phyloP scores from a whole-genome alignment of 2,113 vertebrate species.

The Pelodiscus sinensis region DNA sequence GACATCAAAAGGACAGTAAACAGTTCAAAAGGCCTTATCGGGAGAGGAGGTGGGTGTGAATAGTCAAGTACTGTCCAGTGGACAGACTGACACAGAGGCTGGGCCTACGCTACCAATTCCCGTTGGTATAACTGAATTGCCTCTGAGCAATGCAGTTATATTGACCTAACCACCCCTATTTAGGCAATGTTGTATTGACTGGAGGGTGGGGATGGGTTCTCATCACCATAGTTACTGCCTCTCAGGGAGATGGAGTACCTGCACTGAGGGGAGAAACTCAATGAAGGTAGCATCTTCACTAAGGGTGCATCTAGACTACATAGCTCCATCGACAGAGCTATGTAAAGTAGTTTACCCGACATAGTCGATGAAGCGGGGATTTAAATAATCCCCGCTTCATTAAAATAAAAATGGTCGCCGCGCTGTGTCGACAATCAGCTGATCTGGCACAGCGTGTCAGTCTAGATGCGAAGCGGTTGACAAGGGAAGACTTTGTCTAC shows the following conservation, averaged over 20 bases:
- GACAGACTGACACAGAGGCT: background rate
- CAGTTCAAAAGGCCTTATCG: background rate
- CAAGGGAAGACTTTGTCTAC: too few relatives aligned
- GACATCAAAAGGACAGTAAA: background rate
- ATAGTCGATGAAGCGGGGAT: too few relatives aligned
- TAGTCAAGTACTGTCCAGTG: background rate
- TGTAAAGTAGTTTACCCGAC: too few relatives aligned
- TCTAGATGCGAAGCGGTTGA: too few relatives aligned
- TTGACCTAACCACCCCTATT: background rate
- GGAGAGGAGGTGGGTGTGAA: background rate
- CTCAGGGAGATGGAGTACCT: background rate
- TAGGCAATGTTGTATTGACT: background rate
- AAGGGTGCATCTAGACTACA: background rate
- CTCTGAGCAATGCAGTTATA: background rate
- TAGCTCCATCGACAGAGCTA: too few relatives aligned
- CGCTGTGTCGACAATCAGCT: too few relatives aligned
- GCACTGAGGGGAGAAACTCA: background rate
- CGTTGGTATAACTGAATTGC: background rate
- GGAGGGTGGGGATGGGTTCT: too few relatives aligned
- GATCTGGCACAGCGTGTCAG: too few relatives aligned
- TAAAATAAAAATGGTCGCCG: too few relatives aligned
- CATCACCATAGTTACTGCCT: background rate
- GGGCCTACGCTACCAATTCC: background rate
- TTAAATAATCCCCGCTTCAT: too few relatives aligned
- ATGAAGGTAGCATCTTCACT: background rate